A percentile compares a stretch with the other conserved stretches of the same genome.
Evolutionary conservation across 2,888 invertebrate genomes (phyloP).

Genomic region (Meteorus cinctellus): DNA sequence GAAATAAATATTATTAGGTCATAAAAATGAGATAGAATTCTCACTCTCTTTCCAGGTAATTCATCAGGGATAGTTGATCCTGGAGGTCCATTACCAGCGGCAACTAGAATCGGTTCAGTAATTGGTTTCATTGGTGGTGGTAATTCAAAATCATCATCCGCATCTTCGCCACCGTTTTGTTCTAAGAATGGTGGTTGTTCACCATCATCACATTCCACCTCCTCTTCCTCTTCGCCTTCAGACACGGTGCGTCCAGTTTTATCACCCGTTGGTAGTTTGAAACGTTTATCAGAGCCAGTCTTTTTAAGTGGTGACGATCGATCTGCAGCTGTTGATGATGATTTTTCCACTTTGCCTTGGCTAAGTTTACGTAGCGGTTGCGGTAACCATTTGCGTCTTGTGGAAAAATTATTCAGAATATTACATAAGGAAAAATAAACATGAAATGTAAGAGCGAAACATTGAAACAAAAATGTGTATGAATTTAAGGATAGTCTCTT

Average conservation of each 20-base stretch:
- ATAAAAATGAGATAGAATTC: conserved; percentile 48
- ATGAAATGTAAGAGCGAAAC: neutral
- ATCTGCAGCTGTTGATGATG: conserved; percentile 60
- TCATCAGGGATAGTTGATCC: conserved; percentile 69
- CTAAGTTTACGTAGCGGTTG: conserved; percentile 91
- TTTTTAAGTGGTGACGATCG: conserved; percentile 81
- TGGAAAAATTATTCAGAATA: conserved; percentile 57
- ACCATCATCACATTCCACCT: conserved; percentile 65
- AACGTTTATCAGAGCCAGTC: conserved; percentile 87
- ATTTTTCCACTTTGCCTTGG: conserved; percentile 89
- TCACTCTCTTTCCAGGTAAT: conserved; percentile 71
- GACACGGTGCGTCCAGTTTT: conserved; percentile 60
- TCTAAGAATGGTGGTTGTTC: conserved; percentile 69
- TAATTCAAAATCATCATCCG: conserved; percentile 88
- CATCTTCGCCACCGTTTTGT: conserved; percentile 81
- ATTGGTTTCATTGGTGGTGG: conserved; percentile 98
- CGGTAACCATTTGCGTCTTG: conserved; percentile 91
- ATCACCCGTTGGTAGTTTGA: conserved; percentile 78
- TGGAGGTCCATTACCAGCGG: conserved; percentile 67
- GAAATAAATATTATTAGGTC: conserved; percentile 15
- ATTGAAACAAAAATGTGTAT: neutral
- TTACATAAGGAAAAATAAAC: neutral
- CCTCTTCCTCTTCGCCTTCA: conserved; percentile 70
- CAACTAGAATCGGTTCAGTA: conserved; percentile 79
- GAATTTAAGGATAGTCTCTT: neutral